phyloP scores from a whole-genome alignment of 2,797 vertebrate species.

The Helostoma temminkii region DNA sequence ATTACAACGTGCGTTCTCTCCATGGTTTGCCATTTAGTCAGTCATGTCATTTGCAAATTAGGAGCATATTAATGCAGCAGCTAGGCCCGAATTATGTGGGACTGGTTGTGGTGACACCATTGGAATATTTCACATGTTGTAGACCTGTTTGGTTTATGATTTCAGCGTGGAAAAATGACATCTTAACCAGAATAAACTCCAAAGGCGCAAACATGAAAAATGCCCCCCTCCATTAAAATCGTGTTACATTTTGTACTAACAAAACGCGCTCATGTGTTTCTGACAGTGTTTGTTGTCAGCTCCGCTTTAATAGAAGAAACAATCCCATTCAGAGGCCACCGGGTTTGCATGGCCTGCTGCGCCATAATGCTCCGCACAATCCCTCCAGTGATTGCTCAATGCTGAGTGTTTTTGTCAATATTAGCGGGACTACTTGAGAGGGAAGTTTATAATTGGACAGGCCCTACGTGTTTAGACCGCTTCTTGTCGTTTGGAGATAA shows the following conservation, averaged over 20 bases:
- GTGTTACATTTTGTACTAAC: conserved; percentile 21
- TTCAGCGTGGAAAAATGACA: conserved; percentile 40
- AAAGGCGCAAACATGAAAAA: conserved; percentile 4
- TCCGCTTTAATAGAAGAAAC: conserved; percentile 60
- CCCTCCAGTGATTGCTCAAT: conserved; percentile 47
- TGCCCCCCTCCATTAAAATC: conserved; percentile 19
- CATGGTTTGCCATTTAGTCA: conserved; percentile 45
- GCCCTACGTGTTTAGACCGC: conserved; percentile 73
- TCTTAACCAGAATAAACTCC: conserved; percentile 30
- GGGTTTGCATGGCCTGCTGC: conserved; percentile 53
- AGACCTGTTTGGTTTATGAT: conserved; percentile 35
- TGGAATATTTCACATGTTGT: conserved; percentile 37
- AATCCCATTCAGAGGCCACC: conserved; percentile 64
- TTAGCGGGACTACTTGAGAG: conserved; percentile 76
- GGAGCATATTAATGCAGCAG: conserved; percentile 61
- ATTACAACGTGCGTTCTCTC: conserved; percentile 67
- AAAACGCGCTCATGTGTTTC: conserved; percentile 71
- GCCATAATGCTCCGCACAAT: conserved; percentile 41
- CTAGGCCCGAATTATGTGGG: conserved; percentile 46
- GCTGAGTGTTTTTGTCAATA: conserved; percentile 73
- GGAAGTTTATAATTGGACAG: conserved; percentile 81
- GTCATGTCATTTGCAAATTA: conserved; percentile 70
- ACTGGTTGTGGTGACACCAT: conserved; percentile 41
- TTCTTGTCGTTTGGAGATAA: conserved; percentile 71
- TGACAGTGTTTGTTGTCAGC: conserved; percentile 72